Conservation (phyloP, 2,797 vertebrate genomes). For the Nasua narica region DNA sequence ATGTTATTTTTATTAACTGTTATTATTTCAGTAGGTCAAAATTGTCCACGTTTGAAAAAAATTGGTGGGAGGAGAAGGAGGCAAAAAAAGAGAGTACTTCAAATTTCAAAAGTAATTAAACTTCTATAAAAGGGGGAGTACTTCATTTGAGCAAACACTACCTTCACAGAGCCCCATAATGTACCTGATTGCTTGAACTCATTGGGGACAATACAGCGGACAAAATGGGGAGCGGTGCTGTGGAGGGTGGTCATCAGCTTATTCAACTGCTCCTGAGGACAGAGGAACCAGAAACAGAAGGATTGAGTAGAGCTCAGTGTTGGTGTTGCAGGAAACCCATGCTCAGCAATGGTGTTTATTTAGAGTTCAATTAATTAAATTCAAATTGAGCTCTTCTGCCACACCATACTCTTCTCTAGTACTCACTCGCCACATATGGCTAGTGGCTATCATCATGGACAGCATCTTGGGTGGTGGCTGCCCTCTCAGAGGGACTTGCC, state of each 20-base stretch:
- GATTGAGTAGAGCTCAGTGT: background rate
- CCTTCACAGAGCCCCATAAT: background rate
- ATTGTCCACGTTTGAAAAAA: background rate
- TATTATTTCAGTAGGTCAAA: background rate
- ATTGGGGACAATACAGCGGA: conserved; percentile 70
- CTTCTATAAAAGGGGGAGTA: background rate
- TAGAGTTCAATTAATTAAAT: background rate
- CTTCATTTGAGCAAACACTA: background rate
- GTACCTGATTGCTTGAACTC: conserved; percentile 71
- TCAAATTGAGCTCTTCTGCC: background rate
- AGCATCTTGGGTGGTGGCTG: background rate
- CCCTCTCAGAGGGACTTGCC: background rate
- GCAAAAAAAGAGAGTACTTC: background rate
- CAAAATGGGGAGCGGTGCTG: conserved; percentile 72
- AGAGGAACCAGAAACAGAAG: background rate
- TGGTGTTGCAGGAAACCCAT: background rate
- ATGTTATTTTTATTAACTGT: conserved; percentile 20
- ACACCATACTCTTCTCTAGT: background rate
- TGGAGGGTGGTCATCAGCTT: conserved; percentile 65
- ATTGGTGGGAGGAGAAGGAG: background rate
- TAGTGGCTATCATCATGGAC: background rate
- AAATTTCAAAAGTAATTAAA: conserved; percentile 17
- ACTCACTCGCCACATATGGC: background rate
- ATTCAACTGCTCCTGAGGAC: conserved; percentile 76
- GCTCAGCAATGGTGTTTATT: background rate